A percentile compares a stretch with the other conserved stretches of the same genome.
Conservation (phyloP, 2,113 vertebrate species). For the Platycercus adscitus region DNA sequence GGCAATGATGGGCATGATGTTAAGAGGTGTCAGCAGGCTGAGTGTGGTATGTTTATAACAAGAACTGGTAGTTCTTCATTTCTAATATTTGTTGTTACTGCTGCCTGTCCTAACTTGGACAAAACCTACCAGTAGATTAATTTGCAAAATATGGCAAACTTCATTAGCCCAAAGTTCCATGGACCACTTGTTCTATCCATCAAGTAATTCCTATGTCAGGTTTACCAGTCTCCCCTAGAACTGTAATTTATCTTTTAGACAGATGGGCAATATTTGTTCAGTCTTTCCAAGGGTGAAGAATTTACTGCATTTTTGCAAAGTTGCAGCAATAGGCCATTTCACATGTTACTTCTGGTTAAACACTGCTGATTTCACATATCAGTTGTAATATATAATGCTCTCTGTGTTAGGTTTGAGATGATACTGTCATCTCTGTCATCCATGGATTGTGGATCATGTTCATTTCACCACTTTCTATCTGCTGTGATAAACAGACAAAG, state of each 20-base stretch:
- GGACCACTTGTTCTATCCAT: not conserved
- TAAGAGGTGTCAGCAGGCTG: not conserved
- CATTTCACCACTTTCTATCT: not conserved
- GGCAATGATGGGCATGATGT: not conserved
- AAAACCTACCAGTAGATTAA: not conserved
- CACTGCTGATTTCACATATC: not conserved
- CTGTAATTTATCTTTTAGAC: not conserved
- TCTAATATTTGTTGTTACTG: not conserved
- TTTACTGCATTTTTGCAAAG: not conserved
- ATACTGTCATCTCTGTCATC: not conserved
- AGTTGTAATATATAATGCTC: not conserved
- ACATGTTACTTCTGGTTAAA: not conserved
- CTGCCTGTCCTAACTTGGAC: not conserved
- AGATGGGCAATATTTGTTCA: not conserved
- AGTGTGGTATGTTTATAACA: not conserved
- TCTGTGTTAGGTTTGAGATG: not conserved
- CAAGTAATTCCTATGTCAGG: not conserved
- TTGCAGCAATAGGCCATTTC: not conserved
- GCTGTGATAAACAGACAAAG: not conserved
- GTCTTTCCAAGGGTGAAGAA: not conserved
- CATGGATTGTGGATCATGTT: not conserved
- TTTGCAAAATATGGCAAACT: not conserved
- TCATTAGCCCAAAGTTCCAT: not conserved
- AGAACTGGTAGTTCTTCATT: not conserved
- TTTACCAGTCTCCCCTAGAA: not conserved